These are phyloP conservation scores for Pachypanchax playfairii DNA, from an alignment of 2,113 vertebrate species.

Conservation along the genomic window DNA sequence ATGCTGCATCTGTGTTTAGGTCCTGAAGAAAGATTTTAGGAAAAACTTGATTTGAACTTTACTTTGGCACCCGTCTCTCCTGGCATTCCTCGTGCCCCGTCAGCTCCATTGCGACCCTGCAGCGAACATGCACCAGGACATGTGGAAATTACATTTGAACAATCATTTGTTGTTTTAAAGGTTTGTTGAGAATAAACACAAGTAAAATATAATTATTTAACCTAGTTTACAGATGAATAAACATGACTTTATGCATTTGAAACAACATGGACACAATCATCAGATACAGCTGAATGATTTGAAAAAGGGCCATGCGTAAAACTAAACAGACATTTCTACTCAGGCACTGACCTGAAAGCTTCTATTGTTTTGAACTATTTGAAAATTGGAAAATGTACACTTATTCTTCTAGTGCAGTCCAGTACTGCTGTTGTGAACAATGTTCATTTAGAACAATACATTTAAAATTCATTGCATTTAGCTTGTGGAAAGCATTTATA, in stretches of 20 bases:
- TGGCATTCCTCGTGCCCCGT: slow-evolving; percentile 94
- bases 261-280: slow-evolving; percentile 21
- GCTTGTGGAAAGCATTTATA: slow-evolving; percentile 63
- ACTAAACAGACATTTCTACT: slow-evolving; percentile 9
- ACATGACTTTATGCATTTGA: slow-evolving; percentile 38
- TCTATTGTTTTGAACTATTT: not conserved
- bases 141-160: slow-evolving; percentile 25
- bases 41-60: slow-evolving; percentile 12
- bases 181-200: slow-evolving; percentile 18
- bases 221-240: slow-evolving; percentile 40
- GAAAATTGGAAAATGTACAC: slow-evolving; percentile 2
- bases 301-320: slow-evolving; percentile 37
- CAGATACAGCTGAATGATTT: slow-evolving; percentile 52
- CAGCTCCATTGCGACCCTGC: slow-evolving; percentile 93
- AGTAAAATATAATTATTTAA: not conserved
- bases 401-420: not conserved
- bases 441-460: not conserved
- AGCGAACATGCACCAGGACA: slow-evolving; percentile 10
- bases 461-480: not conserved
- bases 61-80: slow-evolving; percentile 93
- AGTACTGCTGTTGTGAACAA: not conserved
- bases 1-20: too few relatives aligned
- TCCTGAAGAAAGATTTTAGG: not conserved
- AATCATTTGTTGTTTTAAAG: slow-evolving; percentile 8
- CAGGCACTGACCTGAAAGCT: slow-evolving; percentile 3